These are phyloP conservation scores for Euwallacea similis DNA, from an alignment of 1,140 invertebrate genomes.

Conservation along the genomic window DNA sequence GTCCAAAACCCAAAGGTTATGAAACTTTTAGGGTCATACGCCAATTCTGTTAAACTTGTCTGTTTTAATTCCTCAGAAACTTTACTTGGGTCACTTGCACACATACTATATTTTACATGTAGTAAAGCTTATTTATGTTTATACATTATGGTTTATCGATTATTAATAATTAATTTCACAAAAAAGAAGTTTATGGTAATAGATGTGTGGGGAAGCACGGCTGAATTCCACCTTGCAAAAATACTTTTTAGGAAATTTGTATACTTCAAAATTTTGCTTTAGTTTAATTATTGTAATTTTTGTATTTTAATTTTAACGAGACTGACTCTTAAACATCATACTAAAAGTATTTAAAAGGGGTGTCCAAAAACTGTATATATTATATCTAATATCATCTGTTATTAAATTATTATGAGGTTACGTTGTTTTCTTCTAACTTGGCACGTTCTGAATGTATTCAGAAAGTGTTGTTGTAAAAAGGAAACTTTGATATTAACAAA, in stretches of 20 bases:
- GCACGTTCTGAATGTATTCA: background rate
- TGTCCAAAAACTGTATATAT: conserved; percentile 3
- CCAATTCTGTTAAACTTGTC: no score
- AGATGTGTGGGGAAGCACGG: no score
- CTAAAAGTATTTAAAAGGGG: conserved; percentile 12
- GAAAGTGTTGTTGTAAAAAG: background rate
- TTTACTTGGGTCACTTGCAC: no score
- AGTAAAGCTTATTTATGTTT: no score
- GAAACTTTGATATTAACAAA: background rate
- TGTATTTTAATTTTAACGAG: conserved; percentile 24
- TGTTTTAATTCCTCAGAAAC: no score
- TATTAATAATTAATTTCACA: no score
- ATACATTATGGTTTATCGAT: no score
- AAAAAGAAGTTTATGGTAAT: no score
- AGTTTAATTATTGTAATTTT: conserved; percentile 9
- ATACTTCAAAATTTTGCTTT: background rate
- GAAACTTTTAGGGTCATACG: no score
- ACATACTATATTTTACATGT: no score
- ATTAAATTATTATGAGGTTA: conserved; percentile 3
- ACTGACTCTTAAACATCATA: conserved; percentile 21
- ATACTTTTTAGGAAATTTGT: conserved; percentile 5
- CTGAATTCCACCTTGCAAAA: no score
- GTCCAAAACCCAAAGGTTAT: no score
- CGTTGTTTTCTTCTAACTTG: conserved; percentile 2
- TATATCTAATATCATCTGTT: background rate